phyloP scores from a whole-genome alignment of 2,888 invertebrate genomes.

The Hecatera dysodea region DNA sequence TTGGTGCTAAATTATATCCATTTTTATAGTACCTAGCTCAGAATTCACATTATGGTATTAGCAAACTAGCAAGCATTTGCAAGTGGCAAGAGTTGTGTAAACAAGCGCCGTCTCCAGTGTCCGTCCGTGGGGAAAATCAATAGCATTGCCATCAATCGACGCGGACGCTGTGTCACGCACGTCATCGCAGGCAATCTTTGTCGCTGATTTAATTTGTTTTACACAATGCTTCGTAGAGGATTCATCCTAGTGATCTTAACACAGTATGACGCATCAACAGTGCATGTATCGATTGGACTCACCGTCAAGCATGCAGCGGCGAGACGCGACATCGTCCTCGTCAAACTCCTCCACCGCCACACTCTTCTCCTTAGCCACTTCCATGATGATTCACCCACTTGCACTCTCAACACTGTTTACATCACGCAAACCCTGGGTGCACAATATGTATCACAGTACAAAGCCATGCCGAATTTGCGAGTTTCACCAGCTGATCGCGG shows the following conservation, averaged over 20 bases:
- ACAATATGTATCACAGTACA: slow-evolving; percentile 73
- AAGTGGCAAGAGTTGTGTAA: slow-evolving; percentile 36
- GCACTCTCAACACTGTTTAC: slow-evolving; percentile 73
- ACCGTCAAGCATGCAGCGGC: slow-evolving; percentile 89
- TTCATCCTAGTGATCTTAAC: slow-evolving; percentile 21
- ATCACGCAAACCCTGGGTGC: slow-evolving; percentile 74
- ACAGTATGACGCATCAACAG: slow-evolving; percentile 35
- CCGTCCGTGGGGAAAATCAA: slow-evolving; percentile 63
- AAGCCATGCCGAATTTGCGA: slow-evolving; percentile 70
- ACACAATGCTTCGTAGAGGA: slow-evolving; percentile 34
- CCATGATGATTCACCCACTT: slow-evolving; percentile 78
- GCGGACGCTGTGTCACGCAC: slow-evolving; percentile 55
- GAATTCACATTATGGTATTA: neutral
- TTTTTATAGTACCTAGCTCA: neutral
- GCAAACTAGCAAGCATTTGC: slow-evolving; percentile 16
- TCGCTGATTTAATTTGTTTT: slow-evolving; percentile 51
- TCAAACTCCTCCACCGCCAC: slow-evolving; percentile 80
- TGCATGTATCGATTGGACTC: slow-evolving; percentile 70
- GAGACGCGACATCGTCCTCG: slow-evolving; percentile 84
- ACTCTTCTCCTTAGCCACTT: slow-evolving; percentile 81
- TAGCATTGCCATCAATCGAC: slow-evolving; percentile 60
- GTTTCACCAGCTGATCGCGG: slow-evolving; percentile 74
- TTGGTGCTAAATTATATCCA: neutral
- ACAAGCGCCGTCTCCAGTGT: slow-evolving; percentile 36
- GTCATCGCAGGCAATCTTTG: slow-evolving; percentile 68